These are phyloP conservation scores for Rhincodon typus DNA, from an alignment of 2,797 vertebrate genomes.

Conservation along the genomic window DNA sequence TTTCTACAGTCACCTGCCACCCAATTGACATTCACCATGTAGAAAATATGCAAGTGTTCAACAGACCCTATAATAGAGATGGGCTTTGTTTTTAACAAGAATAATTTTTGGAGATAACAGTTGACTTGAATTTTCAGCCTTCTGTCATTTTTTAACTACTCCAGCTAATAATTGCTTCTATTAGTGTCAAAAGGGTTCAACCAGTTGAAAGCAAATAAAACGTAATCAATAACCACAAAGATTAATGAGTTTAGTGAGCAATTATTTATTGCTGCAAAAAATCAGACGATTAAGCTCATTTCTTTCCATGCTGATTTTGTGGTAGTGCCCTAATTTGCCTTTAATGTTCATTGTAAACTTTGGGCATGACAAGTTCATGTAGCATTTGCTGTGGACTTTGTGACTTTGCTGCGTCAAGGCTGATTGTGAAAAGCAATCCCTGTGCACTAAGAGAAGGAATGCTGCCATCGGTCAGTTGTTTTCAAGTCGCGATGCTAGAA, in stretches of 20 bases:
- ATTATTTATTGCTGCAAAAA: neutral
- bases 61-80: neutral
- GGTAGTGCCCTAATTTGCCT: neutral
- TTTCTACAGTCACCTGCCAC: neutral
- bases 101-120: neutral
- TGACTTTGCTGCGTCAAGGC: neutral
- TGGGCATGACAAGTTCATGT: neutral
- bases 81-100: neutral
- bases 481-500: neutral
- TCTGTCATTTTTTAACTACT: neutral
- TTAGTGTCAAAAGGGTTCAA: neutral
- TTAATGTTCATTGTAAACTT: neutral
- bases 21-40: neutral
- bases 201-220: neutral
- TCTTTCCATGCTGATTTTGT: neutral
- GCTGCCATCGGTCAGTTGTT: neutral
- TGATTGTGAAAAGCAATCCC: neutral
- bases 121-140: neutral
- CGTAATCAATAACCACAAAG: neutral
- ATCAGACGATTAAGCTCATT: neutral
- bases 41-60: neutral
- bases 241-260: neutral
- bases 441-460: neutral
- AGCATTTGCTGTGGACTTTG: neutral
- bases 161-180: neutral